Conservation (phyloP, 2,888 invertebrate species). For the Herminia tarsipennalis region DNA sequence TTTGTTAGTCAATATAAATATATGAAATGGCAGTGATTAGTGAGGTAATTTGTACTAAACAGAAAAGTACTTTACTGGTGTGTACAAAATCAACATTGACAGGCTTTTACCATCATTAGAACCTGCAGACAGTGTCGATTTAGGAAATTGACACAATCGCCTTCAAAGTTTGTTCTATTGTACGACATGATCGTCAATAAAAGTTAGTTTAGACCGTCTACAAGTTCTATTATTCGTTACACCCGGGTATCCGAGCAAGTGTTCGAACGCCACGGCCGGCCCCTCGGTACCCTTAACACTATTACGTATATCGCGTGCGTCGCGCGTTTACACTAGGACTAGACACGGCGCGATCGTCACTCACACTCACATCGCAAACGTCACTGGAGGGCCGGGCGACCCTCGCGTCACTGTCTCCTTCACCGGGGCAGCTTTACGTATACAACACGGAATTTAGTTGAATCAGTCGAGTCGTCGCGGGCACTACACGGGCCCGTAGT, state of each 20-base stretch:
- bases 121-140: not conserved
- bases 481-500: constrained; percentile 76
- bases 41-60: constrained; percentile 37
- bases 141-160: not conserved
- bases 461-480: not conserved
- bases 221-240: too few relatives aligned
- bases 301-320: constrained; percentile 80
- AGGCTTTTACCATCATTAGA: not conserved
- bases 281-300: constrained; percentile 56
- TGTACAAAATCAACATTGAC: constrained; percentile 2
- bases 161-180: too few relatives aligned
- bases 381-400: constrained; percentile 14
- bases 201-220: not conserved
- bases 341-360: constrained; percentile 63
- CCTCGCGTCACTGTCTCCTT: constrained; percentile 30
- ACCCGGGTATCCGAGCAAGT: constrained; percentile 11
- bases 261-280: constrained; percentile 29
- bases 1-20: constrained; percentile 27
- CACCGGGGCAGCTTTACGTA: not conserved
- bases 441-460: not conserved
- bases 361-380: constrained; percentile 34
- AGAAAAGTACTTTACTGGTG: constrained; percentile 32
- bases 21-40: constrained; percentile 41
- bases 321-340: constrained; percentile 70
- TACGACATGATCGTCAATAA: too few relatives aligned